A percentile compares a stretch with the other conserved stretches of the same genome.
These are phyloP conservation scores for Odontamblyopus rebecca DNA, from an alignment of 2,797 vertebrate genomes.

Conservation along the genomic window DNA sequence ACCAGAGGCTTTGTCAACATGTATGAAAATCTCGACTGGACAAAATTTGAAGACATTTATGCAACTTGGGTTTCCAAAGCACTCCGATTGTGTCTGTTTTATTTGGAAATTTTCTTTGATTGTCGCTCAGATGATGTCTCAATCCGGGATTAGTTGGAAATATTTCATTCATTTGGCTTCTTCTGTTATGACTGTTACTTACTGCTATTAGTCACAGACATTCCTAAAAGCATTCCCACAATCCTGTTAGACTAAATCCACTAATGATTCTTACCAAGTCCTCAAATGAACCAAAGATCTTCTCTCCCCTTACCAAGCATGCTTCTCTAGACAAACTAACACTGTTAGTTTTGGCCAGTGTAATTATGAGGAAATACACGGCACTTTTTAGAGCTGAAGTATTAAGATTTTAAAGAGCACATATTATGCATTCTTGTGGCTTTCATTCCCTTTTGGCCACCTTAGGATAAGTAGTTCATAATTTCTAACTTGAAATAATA, in stretches of 20 bases:
- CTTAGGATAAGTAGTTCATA: no score
- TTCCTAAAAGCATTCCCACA: constrained; percentile 38
- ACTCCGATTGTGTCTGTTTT: constrained; percentile 23
- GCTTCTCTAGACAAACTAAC: constrained; percentile 16
- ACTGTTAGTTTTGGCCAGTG: neutral
- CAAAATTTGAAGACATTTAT: constrained; percentile 48
- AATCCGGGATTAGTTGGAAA: constrained; percentile 12
- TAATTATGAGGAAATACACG: no score
- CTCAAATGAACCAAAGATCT: constrained; percentile 42
- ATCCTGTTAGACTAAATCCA: constrained; percentile 38
- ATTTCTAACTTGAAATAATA: no score
- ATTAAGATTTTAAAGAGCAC: no score
- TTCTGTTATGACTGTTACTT: constrained; percentile 17
- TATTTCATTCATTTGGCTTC: constrained; percentile 30
- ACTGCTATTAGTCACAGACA: constrained; percentile 19
- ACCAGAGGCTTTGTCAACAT: constrained; percentile 74
- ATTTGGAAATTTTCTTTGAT: constrained; percentile 24
- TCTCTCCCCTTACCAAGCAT: constrained; percentile 19
- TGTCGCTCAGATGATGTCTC: constrained; percentile 32
- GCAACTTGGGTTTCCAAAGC: constrained; percentile 52
- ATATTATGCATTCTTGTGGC: no score
- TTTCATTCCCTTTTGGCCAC: no score
- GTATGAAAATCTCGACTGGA: constrained; percentile 65
- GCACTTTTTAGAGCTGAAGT: no score
- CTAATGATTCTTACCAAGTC: constrained; percentile 50